A percentile compares a stretch with the other conserved stretches of the same genome.
phyloP scores from a whole-genome alignment of 2,888 invertebrate species.

The Embidobia sp. region DNA sequence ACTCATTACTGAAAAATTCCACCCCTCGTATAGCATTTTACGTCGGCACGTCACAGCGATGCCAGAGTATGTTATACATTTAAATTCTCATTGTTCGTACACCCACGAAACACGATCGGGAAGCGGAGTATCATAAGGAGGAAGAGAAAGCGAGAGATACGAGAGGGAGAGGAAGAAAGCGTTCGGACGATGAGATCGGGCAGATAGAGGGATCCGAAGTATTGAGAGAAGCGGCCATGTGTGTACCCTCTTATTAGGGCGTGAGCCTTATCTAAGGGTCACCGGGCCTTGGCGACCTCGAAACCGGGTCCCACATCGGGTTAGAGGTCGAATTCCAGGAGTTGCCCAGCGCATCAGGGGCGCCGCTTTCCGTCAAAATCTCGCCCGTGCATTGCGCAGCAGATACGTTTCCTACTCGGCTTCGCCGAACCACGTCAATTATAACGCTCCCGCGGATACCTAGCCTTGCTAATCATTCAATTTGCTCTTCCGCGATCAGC shows the following conservation, averaged over 20 bases:
- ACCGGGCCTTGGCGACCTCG: slow-evolving; percentile 78
- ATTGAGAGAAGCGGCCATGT: slow-evolving; percentile 64
- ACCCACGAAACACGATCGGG: slow-evolving; percentile 40
- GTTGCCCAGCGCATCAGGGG: slow-evolving; percentile 68
- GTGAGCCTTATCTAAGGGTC: slow-evolving; percentile 81
- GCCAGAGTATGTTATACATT: slow-evolving; percentile 50
- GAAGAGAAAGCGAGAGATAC: slow-evolving; percentile 21
- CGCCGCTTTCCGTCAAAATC: slow-evolving; percentile 63
- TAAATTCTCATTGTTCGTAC: slow-evolving; percentile 56
- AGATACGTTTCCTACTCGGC: slow-evolving; percentile 43
- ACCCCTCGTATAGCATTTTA: slow-evolving; percentile 32
- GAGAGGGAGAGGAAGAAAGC: slow-evolving; percentile 21
- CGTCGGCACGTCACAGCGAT: slow-evolving; percentile 47
- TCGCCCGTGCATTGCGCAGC: slow-evolving; percentile 45
- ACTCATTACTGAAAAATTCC: slow-evolving; percentile 40
- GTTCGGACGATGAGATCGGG: slow-evolving; percentile 62
- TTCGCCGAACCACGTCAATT: slow-evolving; percentile 62
- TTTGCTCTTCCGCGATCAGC: slow-evolving; percentile 62
- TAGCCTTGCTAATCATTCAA: slow-evolving; percentile 64
- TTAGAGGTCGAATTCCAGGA: slow-evolving; percentile 76
- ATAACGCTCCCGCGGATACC: slow-evolving; percentile 64
- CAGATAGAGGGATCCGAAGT: slow-evolving; percentile 62
- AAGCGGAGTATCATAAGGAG: slow-evolving; percentile 1
- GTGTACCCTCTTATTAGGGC: slow-evolving; percentile 81
- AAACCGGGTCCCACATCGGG: slow-evolving; percentile 67